Conservation (phyloP, 2,888 invertebrate genomes). For the Empis livida region DNA sequence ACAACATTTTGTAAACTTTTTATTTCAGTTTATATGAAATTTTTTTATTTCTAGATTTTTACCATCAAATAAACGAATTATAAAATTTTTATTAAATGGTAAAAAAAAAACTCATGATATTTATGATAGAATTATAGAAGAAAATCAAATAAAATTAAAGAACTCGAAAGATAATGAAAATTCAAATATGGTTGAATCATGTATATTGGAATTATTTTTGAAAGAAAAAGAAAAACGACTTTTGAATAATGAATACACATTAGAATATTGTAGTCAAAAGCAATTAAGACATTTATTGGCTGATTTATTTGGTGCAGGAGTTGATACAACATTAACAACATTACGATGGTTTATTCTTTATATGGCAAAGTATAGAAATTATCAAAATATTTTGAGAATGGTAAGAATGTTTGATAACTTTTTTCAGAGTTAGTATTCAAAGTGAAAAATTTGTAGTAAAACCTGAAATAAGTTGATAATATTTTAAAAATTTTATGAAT, state of each 20-base stretch:
- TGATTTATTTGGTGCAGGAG: slow-evolving; percentile 75
- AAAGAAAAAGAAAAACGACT: slow-evolving; percentile 43
- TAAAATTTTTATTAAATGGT: slow-evolving; percentile 52
- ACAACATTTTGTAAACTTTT: background rate
- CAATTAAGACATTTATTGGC: slow-evolving; percentile 64
- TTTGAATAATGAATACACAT: slow-evolving; percentile 31
- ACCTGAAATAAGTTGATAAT: no score
- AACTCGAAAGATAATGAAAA: background rate
- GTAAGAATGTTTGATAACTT: no score
- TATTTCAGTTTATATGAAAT: no score
- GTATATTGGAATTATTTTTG: slow-evolving; percentile 53
- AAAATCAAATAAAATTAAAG: slow-evolving; percentile 26
- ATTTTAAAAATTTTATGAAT: no score
- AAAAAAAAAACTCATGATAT: slow-evolving; percentile 58
- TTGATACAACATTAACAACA: slow-evolving; percentile 71
- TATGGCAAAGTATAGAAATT: slow-evolving; percentile 53
- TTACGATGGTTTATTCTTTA: slow-evolving; percentile 70
- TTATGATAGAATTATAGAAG: slow-evolving; percentile 51
- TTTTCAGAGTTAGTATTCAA: no score
- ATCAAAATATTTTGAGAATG: slow-evolving; percentile 38
- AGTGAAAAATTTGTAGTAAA: no score
- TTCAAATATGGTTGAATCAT: slow-evolving; percentile 14
- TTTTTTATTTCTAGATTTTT: slow-evolving; percentile 25
- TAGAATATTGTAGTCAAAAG: slow-evolving; percentile 45
- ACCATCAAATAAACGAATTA: slow-evolving; percentile 48